Conservation (phyloP, 2,797 vertebrate species). For the Rhodeus uyekii region DNA sequence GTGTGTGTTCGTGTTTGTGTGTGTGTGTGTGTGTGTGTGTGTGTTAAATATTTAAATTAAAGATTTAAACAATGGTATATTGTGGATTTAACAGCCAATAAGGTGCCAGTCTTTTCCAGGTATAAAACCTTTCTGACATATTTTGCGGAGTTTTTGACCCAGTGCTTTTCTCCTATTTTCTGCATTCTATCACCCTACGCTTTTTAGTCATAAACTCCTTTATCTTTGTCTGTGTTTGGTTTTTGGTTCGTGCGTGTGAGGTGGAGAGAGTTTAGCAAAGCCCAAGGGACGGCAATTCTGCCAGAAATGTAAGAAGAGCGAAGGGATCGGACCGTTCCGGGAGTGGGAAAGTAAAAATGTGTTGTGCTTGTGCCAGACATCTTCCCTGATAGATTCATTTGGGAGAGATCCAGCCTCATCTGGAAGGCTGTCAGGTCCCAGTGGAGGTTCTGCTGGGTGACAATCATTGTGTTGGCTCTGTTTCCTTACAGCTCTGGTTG, state of each 20-base stretch:
- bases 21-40: no score
- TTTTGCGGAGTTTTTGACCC: neutral
- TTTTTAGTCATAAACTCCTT: neutral
- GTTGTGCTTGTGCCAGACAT: constrained; percentile 18
- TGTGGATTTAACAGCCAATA: neutral
- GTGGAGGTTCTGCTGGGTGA: constrained; percentile 58
- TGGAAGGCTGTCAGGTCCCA: constrained; percentile 48
- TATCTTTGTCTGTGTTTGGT: constrained; percentile 32
- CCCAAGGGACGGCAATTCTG: constrained; percentile 15
- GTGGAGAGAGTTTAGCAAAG: constrained; percentile 40
- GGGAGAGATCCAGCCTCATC: constrained; percentile 57
- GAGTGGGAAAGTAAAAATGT: constrained; percentile 26
- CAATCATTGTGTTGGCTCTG: constrained; percentile 53
- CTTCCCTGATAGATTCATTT: constrained; percentile 38
- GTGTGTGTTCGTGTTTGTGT: no score
- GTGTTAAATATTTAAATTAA: no score
- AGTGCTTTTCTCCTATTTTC: neutral
- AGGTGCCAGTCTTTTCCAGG: neutral
- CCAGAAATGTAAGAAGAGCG: constrained; percentile 23
- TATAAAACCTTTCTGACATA: neutral
- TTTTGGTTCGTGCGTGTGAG: constrained; percentile 22
- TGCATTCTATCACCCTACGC: constrained; percentile 17
- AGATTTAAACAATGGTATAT: neutral
- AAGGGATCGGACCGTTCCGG: constrained; percentile 5
- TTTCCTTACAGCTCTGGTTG: constrained; percentile 57